Percentiles rank a stretch among this genome's conserved stretches.
Evolutionary conservation across 2,797 vertebrate species (phyloP).

Genomic region (Enteromius afrohamiltoni): DNA sequence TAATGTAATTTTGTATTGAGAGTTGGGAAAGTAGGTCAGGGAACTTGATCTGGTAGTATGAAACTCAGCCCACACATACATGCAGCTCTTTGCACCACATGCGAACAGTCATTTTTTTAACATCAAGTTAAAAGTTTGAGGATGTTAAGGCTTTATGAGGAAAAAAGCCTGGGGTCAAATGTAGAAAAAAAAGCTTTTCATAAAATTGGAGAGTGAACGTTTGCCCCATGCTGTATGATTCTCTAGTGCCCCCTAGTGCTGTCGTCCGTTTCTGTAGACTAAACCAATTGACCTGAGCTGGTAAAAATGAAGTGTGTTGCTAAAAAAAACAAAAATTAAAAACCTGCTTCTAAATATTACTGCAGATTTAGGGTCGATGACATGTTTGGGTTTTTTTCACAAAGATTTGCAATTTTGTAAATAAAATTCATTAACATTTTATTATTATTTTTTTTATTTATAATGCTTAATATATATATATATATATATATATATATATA

Average conservation of each 20-base stretch:
- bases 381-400: too few relatives aligned
- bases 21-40: conserved; percentile 13
- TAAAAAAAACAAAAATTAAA: background rate
- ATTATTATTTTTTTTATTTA: too few relatives aligned
- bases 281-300: conserved; percentile 7
- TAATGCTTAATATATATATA: too few relatives aligned
- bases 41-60: conserved; percentile 6
- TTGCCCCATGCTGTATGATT: conserved; percentile 17
- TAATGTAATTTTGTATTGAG: conserved; percentile 13
- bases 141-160: conserved; percentile 19
- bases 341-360: background rate
- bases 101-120: background rate
- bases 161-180: conserved; percentile 41
- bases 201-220: background rate
- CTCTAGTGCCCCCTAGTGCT: conserved; percentile 65
- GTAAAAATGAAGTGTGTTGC: background rate
- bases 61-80: background rate
- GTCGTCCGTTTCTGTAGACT: background rate
- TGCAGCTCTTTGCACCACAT: background rate
- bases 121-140: conserved; percentile 12
- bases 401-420: background rate
- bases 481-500: background rate
- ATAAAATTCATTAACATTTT: background rate
- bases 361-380: background rate
- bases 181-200: conserved; percentile 3